These are phyloP conservation scores for Galeopterus variegatus DNA, from an alignment of 2,113 vertebrate genomes.

Conservation along the genomic window DNA sequence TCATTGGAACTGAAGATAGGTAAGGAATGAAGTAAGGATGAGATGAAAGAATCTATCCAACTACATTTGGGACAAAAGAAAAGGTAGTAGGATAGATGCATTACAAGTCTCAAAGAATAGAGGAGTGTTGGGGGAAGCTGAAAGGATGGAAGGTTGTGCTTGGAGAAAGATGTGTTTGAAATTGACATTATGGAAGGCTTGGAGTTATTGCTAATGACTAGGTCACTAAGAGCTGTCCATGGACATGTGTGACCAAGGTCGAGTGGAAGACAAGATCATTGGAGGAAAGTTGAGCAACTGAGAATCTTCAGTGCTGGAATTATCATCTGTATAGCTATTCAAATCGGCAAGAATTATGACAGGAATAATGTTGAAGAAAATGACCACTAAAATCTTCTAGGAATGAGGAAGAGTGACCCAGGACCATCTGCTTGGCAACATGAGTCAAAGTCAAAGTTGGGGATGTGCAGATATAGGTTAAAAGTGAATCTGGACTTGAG, in stretches of 20 bases:
- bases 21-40: not conserved
- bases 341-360: not conserved
- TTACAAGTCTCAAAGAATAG: not conserved
- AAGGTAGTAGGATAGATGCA: not conserved
- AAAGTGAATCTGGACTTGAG: not conserved
- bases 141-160: not conserved
- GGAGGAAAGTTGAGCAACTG: not conserved
- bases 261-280: not conserved
- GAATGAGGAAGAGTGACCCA: not conserved
- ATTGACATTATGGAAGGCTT: not conserved
- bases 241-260: not conserved
- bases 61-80: not conserved
- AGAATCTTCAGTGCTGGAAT: not conserved
- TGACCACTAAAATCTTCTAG: not conserved
- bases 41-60: not conserved
- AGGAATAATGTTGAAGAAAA: not conserved
- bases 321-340: not conserved
- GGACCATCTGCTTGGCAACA: not conserved
- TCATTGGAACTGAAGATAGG: not conserved
- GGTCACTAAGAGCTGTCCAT: not conserved
- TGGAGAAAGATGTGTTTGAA: not conserved
- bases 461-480: not conserved
- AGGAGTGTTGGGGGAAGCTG: too few species aligned
- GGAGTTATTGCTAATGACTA: not conserved
- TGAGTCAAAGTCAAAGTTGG: not conserved